These are phyloP conservation scores for Tinamus major DNA, from an alignment of 2,797 vertebrate species.

Conservation along the genomic window DNA sequence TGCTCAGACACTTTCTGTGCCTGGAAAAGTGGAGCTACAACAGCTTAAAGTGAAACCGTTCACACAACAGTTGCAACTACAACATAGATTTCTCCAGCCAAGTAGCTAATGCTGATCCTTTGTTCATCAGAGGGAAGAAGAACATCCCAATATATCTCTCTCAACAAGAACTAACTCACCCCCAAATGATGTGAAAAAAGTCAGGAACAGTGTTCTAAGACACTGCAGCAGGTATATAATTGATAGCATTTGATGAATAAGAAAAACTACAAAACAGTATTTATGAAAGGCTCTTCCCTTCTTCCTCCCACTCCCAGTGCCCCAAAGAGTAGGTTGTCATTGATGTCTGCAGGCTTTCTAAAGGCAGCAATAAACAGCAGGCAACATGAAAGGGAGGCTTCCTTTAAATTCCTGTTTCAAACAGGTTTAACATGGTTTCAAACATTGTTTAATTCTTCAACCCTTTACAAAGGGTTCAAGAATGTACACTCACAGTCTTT, in stretches of 20 bases:
- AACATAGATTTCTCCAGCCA: neutral
- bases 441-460: neutral
- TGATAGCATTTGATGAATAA: neutral
- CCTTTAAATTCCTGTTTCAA: neutral
- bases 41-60: neutral
- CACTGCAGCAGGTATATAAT: neutral
- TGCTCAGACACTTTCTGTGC: neutral
- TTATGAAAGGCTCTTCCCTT: neutral
- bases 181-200: rapidly evolving
- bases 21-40: neutral
- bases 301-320: neutral
- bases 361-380: neutral
- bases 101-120: neutral
- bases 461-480: neutral
- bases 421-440: neutral
- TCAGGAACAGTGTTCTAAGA: neutral
- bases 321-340: neutral
- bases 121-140: neutral
- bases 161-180: neutral
- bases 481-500: rapidly evolving
- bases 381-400: neutral
- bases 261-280: neutral
- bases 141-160: neutral
- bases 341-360: neutral
- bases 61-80: rapidly evolving